A percentile compares a stretch with the other conserved stretches of the same genome.
Conservation (phyloP, 2,888 invertebrate species). For the Venusia cambrica region DNA sequence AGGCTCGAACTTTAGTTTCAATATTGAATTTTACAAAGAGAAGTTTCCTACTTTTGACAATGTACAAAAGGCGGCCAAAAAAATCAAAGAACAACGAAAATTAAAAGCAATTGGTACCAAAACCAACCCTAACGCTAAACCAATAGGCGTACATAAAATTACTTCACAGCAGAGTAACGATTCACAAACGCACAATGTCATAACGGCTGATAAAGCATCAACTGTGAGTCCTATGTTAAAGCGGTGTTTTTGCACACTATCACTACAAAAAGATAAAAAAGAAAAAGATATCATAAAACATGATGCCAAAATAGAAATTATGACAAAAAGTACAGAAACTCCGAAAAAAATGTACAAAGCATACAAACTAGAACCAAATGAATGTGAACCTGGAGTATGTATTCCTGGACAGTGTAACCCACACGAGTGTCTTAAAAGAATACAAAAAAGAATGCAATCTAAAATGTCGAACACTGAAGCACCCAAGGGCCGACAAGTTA, state of each 20-base stretch:
- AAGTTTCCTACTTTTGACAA: conserved; percentile 25
- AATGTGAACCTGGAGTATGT: conserved; percentile 42
- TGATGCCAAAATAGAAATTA: conserved; percentile 5
- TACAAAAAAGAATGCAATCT: conserved; percentile 32
- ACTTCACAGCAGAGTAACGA: conserved; percentile 5
- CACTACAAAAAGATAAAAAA: conserved; percentile 13
- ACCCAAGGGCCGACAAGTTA: conserved; percentile 1
- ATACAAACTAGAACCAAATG: conserved; percentile 33
- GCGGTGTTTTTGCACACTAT: conserved; percentile 21
- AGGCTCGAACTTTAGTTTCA: conserved; percentile 12
- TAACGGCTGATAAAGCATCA: conserved; percentile 11
- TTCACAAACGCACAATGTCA: conserved; percentile 12
- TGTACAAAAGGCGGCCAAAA: conserved; percentile 13
- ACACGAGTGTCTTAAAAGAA: conserved; percentile 37
- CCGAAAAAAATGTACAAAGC: conserved; percentile 6
- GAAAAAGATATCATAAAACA: conserved; percentile 23
- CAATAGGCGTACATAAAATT: conserved; percentile 9
- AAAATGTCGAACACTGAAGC: conserved; percentile 14
- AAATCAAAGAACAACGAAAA: conserved; percentile 5
- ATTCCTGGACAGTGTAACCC: conserved; percentile 42
- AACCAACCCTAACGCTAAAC: neutral
- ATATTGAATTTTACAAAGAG: conserved; percentile 21
- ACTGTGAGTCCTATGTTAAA: conserved; percentile 13
- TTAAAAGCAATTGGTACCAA: conserved; percentile 2
- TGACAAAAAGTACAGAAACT: conserved; percentile 4